A percentile compares a stretch with the other conserved stretches of the same genome.
These are phyloP conservation scores for Craseonycteris thonglongyai DNA, from an alignment of 2,113 vertebrate genomes.

Conservation along the genomic window DNA sequence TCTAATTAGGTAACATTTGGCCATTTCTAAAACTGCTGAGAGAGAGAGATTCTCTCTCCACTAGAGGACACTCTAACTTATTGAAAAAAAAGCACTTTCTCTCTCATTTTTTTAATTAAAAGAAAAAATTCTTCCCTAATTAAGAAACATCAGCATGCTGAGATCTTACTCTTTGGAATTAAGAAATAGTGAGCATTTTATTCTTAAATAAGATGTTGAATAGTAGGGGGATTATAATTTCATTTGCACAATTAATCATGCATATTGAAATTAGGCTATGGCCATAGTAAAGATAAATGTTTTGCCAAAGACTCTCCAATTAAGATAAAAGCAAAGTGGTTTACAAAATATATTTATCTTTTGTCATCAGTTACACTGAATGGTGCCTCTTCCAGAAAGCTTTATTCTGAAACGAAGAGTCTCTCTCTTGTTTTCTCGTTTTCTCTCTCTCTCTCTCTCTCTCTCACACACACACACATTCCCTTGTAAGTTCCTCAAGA, in stretches of 20 bases:
- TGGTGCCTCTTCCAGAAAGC: slow-evolving; percentile 6
- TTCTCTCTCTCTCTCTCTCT: background rate
- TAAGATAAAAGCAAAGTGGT: slow-evolving; percentile 46
- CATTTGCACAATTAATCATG: slow-evolving; percentile 52
- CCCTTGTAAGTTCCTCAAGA: background rate
- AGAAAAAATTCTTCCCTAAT: slow-evolving; percentile 50
- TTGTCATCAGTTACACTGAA: slow-evolving; percentile 31
- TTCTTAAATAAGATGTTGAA: slow-evolving; percentile 47
- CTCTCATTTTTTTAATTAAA: slow-evolving; percentile 65
- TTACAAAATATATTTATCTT: slow-evolving; percentile 42
- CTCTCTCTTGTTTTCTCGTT: background rate
- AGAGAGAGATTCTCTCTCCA: slow-evolving; percentile 48
- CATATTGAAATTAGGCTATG: slow-evolving; percentile 43
- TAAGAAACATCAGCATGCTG: slow-evolving; percentile 52
- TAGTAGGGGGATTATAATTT: slow-evolving; percentile 41
- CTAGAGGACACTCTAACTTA: slow-evolving; percentile 65
- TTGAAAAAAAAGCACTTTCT: background rate
- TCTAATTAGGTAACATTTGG: slow-evolving; percentile 40
- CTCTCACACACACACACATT: rapidly evolving
- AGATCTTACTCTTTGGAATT: slow-evolving; percentile 37
- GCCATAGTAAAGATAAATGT: slow-evolving; percentile 42
- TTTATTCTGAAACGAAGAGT: slow-evolving; percentile 24
- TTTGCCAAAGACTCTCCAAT: slow-evolving; percentile 37
- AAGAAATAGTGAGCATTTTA: slow-evolving; percentile 44
- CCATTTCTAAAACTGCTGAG: slow-evolving; percentile 45